Evolutionary conservation across 2,113 vertebrate species (phyloP).

Genomic region (Mirounga angustirostris): DNA sequence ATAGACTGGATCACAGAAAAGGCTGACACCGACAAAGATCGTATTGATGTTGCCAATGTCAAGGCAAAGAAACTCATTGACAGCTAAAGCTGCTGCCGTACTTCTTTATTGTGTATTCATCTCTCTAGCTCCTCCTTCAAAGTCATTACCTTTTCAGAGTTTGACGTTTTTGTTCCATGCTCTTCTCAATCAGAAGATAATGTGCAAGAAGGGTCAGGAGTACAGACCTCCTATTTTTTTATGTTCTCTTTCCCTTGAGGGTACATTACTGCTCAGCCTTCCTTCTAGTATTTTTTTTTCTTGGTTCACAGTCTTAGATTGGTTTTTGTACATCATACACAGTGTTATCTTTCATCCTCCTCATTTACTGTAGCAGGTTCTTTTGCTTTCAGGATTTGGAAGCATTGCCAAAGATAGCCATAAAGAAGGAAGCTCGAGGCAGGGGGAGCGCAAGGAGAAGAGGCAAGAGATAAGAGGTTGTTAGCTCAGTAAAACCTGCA

Average conservation of each 20-base stretch:
- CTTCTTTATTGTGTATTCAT: constrained; percentile 59
- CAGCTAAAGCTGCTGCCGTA: constrained; percentile 80
- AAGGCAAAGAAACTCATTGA: constrained; percentile 97
- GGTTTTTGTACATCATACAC: constrained; percentile 17
- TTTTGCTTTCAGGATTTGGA: constrained; percentile 67
- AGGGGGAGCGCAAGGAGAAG: background rate
- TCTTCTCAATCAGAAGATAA: constrained; percentile 73
- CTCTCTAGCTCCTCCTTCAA: constrained; percentile 76
- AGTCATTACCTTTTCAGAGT: constrained; percentile 53
- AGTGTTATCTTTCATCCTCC: background rate
- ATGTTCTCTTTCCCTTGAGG: constrained; percentile 59
- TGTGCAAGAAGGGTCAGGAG: constrained; percentile 68
- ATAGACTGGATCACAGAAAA: constrained; percentile 94
- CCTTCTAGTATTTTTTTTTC: background rate
- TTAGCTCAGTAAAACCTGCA: constrained; percentile 56
- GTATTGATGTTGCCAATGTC: constrained; percentile 94
- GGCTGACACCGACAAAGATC: constrained; percentile 95
- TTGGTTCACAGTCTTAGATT: background rate
- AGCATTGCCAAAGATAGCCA: constrained; percentile 75
- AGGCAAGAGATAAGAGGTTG: background rate
- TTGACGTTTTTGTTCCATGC: constrained; percentile 59
- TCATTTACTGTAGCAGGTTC: constrained; percentile 10
- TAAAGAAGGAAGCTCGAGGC: background rate
- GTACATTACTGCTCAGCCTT: constrained; percentile 56
- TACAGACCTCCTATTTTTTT: constrained; percentile 63